phyloP scores from a whole-genome alignment of 2,888 invertebrate genomes.

The Pandemis heparana region DNA sequence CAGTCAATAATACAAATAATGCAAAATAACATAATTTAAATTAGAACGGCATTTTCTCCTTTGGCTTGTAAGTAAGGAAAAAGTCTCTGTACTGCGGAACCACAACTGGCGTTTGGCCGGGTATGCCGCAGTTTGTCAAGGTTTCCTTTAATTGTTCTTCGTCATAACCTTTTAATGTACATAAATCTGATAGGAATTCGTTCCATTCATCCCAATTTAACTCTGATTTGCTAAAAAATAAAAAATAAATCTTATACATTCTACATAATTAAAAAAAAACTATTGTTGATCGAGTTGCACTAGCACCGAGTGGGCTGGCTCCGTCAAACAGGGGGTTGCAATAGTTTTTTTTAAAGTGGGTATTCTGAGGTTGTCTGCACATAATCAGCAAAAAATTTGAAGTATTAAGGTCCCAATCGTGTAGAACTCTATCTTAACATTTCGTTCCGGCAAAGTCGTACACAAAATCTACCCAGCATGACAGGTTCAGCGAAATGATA shows the following conservation, averaged over 20 bases:
- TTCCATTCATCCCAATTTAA: constrained; percentile 67
- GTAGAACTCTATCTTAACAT: neutral
- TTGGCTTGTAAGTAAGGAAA: constrained; percentile 66
- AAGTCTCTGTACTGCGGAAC: constrained; percentile 68
- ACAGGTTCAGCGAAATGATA: neutral
- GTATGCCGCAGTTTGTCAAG: constrained; percentile 70
- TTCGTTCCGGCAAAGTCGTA: neutral
- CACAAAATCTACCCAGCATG: neutral
- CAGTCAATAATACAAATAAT: neutral
- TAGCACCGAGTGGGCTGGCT: no score
- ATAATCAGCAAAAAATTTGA: no score
- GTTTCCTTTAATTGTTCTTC: constrained; percentile 54
- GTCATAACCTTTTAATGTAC: constrained; percentile 56
- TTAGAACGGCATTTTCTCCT: constrained; percentile 52
- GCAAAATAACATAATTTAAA: neutral
- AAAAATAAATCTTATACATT: neutral
- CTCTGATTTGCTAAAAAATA: constrained; percentile 69
- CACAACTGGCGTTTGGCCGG: constrained; percentile 60
- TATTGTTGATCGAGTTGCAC: no score
- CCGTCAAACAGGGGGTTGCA: no score
- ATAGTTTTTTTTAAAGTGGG: no score
- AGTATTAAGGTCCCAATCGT: no score
- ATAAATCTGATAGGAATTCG: constrained; percentile 61
- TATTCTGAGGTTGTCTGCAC: no score
- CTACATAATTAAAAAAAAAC: neutral